Evolutionary conservation across 2,888 invertebrate genomes (phyloP).

Genomic region (Bellardia bayeri): DNA sequence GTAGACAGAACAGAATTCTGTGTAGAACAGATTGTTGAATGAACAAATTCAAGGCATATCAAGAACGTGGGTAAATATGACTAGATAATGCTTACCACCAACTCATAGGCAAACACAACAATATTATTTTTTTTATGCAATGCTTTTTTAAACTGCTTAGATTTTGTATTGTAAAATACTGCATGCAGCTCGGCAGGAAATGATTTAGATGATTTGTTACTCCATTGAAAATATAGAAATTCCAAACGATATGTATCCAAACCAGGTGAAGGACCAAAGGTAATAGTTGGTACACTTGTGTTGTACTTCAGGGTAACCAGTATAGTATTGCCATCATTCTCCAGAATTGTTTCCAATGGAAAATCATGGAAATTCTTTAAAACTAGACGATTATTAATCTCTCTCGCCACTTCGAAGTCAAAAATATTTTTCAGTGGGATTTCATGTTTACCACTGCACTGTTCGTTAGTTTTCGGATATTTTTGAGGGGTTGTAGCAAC

Average conservation of each 20-base stretch:
- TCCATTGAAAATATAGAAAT: slow-evolving; percentile 43
- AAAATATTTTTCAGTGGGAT: not conserved
- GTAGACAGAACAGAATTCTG: no score
- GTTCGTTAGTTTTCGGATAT: not conserved
- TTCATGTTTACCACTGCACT: slow-evolving; percentile 50
- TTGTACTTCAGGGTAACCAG: slow-evolving; percentile 18
- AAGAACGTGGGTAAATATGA: no score
- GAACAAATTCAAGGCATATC: no score
- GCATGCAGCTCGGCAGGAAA: slow-evolving; percentile 41
- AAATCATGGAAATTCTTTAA: not conserved
- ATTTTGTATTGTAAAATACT: slow-evolving; percentile 35
- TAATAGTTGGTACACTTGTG: not conserved
- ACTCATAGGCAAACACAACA: slow-evolving; percentile 18
- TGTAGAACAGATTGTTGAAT: no score
- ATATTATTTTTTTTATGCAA: slow-evolving; percentile 10
- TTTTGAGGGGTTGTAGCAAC: not conserved
- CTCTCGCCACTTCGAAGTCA: not conserved
- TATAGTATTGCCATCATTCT: slow-evolving; percentile 28
- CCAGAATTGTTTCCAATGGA: slow-evolving; percentile 5
- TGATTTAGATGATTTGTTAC: not conserved
- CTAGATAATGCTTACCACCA: slow-evolving; percentile 3
- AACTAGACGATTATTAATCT: not conserved
- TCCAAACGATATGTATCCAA: slow-evolving; percentile 35
- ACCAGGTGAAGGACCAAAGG: not conserved
- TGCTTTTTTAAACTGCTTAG: not conserved